phyloP scores from a whole-genome alignment of 2,797 vertebrate genomes.

The Lerista edwardsae region DNA sequence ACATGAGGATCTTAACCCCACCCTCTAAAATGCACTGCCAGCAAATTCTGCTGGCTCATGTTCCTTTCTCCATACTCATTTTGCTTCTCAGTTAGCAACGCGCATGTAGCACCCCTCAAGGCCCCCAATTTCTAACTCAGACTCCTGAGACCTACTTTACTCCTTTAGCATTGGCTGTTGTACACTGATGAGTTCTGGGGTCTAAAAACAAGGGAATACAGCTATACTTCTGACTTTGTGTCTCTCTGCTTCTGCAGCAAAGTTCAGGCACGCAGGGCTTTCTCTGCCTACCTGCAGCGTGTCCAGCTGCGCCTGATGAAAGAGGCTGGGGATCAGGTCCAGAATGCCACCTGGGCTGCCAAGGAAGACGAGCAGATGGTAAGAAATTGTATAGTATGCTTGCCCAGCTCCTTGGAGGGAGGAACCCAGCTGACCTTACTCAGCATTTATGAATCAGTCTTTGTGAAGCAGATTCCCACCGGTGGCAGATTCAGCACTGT shows the following conservation, averaged over 20 bases:
- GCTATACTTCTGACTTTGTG: constrained; percentile 11
- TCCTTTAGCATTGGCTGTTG: background rate
- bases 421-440: constrained; percentile 32
- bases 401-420: background rate
- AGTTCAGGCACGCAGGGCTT: constrained; percentile 92
- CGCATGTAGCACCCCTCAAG: background rate
- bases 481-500: background rate
- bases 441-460: constrained; percentile 18
- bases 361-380: constrained; percentile 95
- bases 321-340: constrained; percentile 79
- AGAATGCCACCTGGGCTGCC: constrained; percentile 81
- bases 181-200: background rate
- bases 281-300: constrained; percentile 92
- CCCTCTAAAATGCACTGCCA: background rate
- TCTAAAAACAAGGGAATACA: constrained; percentile 7
- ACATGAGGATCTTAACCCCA: too few relatives aligned
- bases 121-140: background rate
- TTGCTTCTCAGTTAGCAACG: background rate
- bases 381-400: constrained; percentile 65
- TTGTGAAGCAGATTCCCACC: constrained; percentile 26
- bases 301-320: constrained; percentile 89
- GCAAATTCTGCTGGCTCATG: too few relatives aligned
- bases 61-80: background rate
- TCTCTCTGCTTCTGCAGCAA: constrained; percentile 82
- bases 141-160: background rate